Conservation (phyloP, 2,888 invertebrate genomes). For the Stramonita haemastoma region DNA sequence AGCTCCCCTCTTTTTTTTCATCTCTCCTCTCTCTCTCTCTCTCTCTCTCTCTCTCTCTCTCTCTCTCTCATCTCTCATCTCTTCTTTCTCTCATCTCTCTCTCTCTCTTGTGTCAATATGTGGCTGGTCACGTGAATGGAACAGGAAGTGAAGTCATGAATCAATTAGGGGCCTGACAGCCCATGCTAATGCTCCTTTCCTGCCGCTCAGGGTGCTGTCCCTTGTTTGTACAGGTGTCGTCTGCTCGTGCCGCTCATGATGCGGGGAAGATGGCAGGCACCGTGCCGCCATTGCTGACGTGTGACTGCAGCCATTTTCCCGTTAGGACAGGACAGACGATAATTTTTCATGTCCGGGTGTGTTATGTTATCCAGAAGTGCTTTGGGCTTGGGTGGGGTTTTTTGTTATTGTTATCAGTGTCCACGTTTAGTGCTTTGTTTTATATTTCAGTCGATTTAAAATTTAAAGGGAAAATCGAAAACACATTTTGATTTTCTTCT, state of each 20-base stretch:
- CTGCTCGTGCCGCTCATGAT: conserved; percentile 19
- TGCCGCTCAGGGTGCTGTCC: conserved; percentile 16
- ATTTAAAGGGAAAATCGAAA: too few relatives aligned
- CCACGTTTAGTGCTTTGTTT: too few relatives aligned
- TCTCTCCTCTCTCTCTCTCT: too few relatives aligned
- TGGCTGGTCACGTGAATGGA: not conserved
- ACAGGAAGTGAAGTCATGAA: not conserved
- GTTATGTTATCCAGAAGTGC: not conserved
- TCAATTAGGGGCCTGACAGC: conserved; percentile 26
- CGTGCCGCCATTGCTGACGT: too few relatives aligned
- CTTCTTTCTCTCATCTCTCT: not conserved
- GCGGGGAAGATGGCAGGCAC: too few relatives aligned
- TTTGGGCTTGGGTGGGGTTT: not conserved
- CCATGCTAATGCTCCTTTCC: conserved; percentile 41
- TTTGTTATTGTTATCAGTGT: too few relatives aligned
- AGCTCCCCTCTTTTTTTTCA: not conserved
- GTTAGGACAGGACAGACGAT: too few relatives aligned
- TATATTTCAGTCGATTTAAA: too few relatives aligned
- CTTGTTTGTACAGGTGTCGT: conserved; percentile 41
- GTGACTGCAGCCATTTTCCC: too few relatives aligned
- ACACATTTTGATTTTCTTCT: too few relatives aligned
- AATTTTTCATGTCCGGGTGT: not conserved
- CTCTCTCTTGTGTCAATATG: not conserved
- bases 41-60: too few relatives aligned
- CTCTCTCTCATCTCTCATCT: not conserved